Evolutionary conservation across 1,140 invertebrate species (phyloP), one percentile per base, ranked within the genome.

Genomic region (Drosophila repleta): DNA sequence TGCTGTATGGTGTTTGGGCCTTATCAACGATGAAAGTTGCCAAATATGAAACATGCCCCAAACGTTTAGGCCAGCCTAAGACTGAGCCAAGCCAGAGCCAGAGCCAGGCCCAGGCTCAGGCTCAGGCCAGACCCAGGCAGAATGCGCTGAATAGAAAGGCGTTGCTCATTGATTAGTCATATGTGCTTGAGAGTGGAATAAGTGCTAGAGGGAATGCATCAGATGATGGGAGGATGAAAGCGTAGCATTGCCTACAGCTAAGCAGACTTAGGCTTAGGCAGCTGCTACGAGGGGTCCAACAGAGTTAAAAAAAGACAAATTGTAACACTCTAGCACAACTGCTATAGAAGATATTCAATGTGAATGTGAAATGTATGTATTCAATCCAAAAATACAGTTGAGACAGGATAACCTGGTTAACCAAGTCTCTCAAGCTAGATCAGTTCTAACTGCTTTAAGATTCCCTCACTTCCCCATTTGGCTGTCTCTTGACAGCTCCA

Each of bases 21-120:
- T 90, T 90, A 90, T 90, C 87, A 74, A 79, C 65, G 87, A 90
- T 90, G 87, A 90, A 90, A 90, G 87, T 90, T 72, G 13, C 43
- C 55, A 26, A 63, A 46, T 49, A 63, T 35, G 48, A 15, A 32
- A 37, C 62, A 78, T 66, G 63, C 53, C 53, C 8, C 52, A 65
- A 48, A 10, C 32, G 51, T 18, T 43, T 43, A 17, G 39, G 17
- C 15, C n/a, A 15, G 8, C 39, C 5, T 17, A 6, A 43, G 39
- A 5, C 10, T 37, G 8, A 6, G 21, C 18, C 17, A 35, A 18
- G 32, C 15, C 32, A 37, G 18, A 20, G 37, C 29, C 29, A 29
- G n/a, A 29, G 29, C 29, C 8, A 29, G 8, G 29, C 29, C 7
- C 7, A n/a, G n/a, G n/a, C n/a, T n/a, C n/a, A n/a, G n/a, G 2